Percentiles rank a stretch among this genome's conserved stretches.
These are phyloP conservation scores for Camponotus vicinus DNA, from an alignment of 1,140 invertebrate species.

Conservation along the genomic window DNA sequence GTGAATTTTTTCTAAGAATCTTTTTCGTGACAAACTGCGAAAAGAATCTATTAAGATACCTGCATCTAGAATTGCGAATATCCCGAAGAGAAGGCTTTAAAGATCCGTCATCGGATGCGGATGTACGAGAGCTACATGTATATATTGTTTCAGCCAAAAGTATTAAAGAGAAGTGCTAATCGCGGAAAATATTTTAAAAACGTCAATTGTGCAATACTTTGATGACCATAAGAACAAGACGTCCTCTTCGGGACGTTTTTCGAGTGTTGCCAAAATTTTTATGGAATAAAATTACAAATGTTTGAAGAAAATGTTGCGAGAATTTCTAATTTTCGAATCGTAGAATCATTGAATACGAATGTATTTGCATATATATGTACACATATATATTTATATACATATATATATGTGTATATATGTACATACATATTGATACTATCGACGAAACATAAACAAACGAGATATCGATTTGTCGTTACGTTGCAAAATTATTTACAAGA, in stretches of 20 bases:
- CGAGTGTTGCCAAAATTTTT: not conserved
- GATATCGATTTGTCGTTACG: conserved; percentile 71
- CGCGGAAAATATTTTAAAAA: conserved; percentile 33
- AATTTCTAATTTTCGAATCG: not conserved
- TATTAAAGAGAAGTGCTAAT: conserved; percentile 42
- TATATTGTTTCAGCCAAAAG: conserved; percentile 43
- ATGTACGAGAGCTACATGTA: conserved; percentile 29
- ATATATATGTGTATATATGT: conserved; percentile 39
- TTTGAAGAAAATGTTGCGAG: not conserved
- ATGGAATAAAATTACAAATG: conserved; percentile 28
- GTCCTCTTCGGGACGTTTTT: not conserved
- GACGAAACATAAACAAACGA: not conserved
- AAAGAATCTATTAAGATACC: not conserved
- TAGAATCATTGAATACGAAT: conserved; percentile 5
- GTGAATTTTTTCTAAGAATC: not conserved
- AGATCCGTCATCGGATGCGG: conserved; percentile 13
- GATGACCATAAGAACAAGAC: conserved; percentile 1
- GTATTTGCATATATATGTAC: not conserved
- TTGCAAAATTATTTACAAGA: conserved; percentile 75
- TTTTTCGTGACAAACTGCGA: not conserved
- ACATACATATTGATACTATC: conserved; percentile 16
- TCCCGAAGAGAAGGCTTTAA: conserved; percentile 38
- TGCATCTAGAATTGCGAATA: conserved; percentile 25
- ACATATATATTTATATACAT: conserved; percentile 26
- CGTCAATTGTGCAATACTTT: conserved; percentile 50